Conservation (phyloP, 2,888 invertebrate species). For the Habrosyne pyritoides region DNA sequence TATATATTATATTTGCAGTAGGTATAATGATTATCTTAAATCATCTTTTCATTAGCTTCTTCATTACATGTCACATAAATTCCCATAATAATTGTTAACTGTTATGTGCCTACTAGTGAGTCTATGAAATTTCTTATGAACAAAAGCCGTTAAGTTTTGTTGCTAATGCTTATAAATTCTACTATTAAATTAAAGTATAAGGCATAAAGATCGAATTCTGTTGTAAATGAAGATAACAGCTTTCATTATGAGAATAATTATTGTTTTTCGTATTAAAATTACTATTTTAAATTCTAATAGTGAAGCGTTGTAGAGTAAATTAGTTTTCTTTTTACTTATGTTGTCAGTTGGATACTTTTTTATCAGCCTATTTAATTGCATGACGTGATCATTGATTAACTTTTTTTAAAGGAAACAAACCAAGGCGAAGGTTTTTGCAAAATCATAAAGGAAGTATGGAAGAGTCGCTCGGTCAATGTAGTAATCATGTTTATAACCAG, state of each 20-base stretch:
- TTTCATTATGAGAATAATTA: not conserved
- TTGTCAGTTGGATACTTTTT: not conserved
- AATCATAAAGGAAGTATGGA: conserved; percentile 49
- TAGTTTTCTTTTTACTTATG: not conserved
- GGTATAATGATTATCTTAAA: not conserved
- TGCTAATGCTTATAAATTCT: too few relatives aligned
- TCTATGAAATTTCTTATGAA: not conserved
- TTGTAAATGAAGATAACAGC: not conserved
- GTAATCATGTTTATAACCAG: conserved; percentile 41
- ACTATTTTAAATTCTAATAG: not conserved
- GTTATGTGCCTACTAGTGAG: not conserved
- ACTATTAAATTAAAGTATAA: not conserved
- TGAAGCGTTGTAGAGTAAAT: not conserved
- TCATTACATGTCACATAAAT: not conserved
- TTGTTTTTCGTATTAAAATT: not conserved
- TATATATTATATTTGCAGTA: not conserved
- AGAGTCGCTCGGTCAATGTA: conserved; percentile 29
- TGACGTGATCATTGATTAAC: conserved; percentile 8
- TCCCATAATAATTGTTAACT: not conserved
- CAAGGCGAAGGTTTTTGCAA: conserved; percentile 41
- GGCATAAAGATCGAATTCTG: not conserved
- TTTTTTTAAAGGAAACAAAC: conserved; percentile 42
- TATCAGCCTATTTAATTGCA: conserved; percentile 12
- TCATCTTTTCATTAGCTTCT: not conserved
- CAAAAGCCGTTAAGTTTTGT: not conserved